These are phyloP conservation scores for Monodelphis domestica DNA, from an alignment of 2,797 vertebrate genomes.

Conservation along the genomic window DNA sequence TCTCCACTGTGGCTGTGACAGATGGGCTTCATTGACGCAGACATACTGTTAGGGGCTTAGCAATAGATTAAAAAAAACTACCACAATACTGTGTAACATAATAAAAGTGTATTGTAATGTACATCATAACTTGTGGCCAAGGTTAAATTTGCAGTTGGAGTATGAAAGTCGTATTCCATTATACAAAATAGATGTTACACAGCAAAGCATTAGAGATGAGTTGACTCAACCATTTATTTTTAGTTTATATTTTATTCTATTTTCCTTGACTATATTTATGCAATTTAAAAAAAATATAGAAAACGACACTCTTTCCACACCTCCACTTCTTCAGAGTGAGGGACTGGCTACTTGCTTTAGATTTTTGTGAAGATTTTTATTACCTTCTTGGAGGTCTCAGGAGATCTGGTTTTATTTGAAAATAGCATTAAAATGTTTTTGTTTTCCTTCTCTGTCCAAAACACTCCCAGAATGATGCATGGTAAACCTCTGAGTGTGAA, in stretches of 20 bases:
- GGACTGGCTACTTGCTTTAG: constrained; percentile 12
- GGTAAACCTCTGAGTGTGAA: constrained; percentile 45
- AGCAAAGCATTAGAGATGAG: constrained; percentile 85
- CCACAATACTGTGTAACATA: constrained; percentile 87
- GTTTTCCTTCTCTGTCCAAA: constrained; percentile 47
- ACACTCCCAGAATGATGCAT: constrained; percentile 58
- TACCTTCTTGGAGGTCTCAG: constrained; percentile 29
- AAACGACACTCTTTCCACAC: constrained; percentile 47
- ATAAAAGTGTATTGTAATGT: constrained; percentile 88
- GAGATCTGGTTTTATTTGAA: constrained; percentile 15
- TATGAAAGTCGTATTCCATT: constrained; percentile 87
- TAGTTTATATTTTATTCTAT: constrained; percentile 85
- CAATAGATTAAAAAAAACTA: constrained; percentile 88
- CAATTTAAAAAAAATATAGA: constrained; percentile 59
- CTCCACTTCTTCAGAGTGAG: constrained; percentile 50
- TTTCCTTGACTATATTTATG: constrained; percentile 80
- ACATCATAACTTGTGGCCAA: constrained; percentile 88
- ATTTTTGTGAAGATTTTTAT: constrained; percentile 62
- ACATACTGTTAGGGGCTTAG: constrained; percentile 87
- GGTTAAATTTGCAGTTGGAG: constrained; percentile 88
- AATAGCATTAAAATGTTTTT: constrained; percentile 61
- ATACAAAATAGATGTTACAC: constrained; percentile 85
- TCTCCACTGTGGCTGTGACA: constrained; percentile 89
- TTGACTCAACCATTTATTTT: constrained; percentile 86
- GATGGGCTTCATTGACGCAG: constrained; percentile 88